Evolutionary conservation across 2,888 invertebrate species (phyloP), one percentile per base, ranked within the genome.

Genomic region (Meganola albula): DNA sequence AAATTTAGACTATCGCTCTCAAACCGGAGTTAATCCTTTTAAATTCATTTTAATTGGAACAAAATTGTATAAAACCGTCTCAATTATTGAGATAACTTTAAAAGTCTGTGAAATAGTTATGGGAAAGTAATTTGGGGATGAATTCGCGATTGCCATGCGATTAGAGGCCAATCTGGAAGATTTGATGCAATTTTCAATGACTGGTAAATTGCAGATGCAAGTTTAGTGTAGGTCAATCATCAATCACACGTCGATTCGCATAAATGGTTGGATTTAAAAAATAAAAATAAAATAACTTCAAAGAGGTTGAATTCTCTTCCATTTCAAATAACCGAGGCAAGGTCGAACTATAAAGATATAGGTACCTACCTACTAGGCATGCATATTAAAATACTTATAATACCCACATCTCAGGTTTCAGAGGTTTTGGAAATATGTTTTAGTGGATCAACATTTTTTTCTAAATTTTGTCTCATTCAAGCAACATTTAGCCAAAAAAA

Each of bases 141-240:
- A 69, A 63, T 62, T 55, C 64, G 51, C 68, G 74, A 53, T 49
- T 47, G 41, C 41, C 53, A 27, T 53, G 38, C 49, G 53, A 78
- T 83, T 82, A 82, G 72, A 58, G 69, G 61, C 65, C 76, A 79
- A 82, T 83, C 80, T 75, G 63, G 61, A 58, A 67, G 54, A 64
- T 75, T 72, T 64, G 68, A 73, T 68, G 83, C 82, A 83, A 84
- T 85, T 79, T 80, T 45, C 82, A 83, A 74, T 84, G 84, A 84
- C 84, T 83, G 83, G 66, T 52, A 85, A 85, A 85, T 85, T 85
- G 72, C 65, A 54, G 53, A 54, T 48, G 37, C 52, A 61, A 58
- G 58, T 48, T 59, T 58, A 63, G 57, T 60, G 51, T 63, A 20
- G 20, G 20, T 67, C 68, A 70, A 63, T 68, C 75, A 75, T 76